A percentile compares a stretch with the other conserved stretches of the same genome.
These are phyloP conservation scores for Parapristionchus giblindavisi DNA, from an alignment of 2,888 invertebrate genomes.

Conservation along the genomic window DNA sequence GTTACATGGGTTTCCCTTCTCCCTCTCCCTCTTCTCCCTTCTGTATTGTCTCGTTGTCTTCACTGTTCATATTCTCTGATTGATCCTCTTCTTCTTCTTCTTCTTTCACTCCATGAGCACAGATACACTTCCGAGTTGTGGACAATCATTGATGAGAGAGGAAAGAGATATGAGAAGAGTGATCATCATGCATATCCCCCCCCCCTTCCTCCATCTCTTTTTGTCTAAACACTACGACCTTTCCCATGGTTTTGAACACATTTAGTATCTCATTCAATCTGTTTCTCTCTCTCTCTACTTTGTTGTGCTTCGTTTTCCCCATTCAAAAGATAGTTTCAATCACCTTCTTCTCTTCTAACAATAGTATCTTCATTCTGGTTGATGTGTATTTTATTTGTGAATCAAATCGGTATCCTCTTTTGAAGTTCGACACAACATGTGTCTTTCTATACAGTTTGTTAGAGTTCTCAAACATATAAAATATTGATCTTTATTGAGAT, in stretches of 20 bases:
- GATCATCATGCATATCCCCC: neutral
- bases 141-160: neutral
- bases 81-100: neutral
- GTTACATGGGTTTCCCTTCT: neutral
- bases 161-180: no score
- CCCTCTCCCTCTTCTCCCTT: constrained; percentile 12
- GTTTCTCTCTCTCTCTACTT: neutral
- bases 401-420: no score
- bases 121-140: neutral
- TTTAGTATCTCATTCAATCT: neutral
- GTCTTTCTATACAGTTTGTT: no score
- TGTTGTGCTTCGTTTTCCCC: neutral
- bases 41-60: neutral
- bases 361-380: no score
- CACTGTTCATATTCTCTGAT: constrained; percentile 11
- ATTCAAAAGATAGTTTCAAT: neutral
- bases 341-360: no score
- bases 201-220: neutral
- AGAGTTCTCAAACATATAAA: no score
- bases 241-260: no score
- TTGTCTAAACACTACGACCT: neutral
- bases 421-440: no score
- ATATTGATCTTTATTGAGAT: no score
- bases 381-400: no score
- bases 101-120: neutral